These are phyloP conservation scores for Triplophysa tibetana DNA, from an alignment of 2,113 vertebrate genomes.

Conservation along the genomic window DNA sequence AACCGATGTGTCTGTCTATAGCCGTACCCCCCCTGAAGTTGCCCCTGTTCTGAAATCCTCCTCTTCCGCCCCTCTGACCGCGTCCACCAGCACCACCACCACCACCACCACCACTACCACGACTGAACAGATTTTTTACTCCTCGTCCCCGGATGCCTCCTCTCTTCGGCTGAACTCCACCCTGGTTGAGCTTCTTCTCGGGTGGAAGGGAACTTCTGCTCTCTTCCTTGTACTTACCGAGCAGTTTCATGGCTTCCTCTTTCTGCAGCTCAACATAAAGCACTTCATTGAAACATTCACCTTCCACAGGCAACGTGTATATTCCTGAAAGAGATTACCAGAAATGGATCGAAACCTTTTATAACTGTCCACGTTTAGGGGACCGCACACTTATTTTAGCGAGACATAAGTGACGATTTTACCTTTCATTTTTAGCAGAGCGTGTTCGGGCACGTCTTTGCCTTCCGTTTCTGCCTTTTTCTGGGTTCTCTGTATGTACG, in stretches of 20 bases:
- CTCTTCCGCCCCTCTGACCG: constrained; percentile 81
- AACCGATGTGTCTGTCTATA: no score
- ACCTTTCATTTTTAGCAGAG: constrained; percentile 98
- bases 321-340: constrained; percentile 77
- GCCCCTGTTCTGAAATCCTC: constrained; percentile 90
- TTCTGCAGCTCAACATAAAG: constrained; percentile 91
- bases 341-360: not conserved
- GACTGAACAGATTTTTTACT: constrained; percentile 91
- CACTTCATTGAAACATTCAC: constrained; percentile 92
- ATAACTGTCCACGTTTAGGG: no score
- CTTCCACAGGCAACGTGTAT: constrained; percentile 89
- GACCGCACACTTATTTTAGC: no score
- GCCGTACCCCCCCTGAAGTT: constrained; percentile 89
- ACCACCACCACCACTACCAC: constrained; percentile 74
- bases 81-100: constrained; percentile 68
- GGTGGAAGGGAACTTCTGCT: constrained; percentile 92
- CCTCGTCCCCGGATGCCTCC: constrained; percentile 80
- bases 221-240: constrained; percentile 98
- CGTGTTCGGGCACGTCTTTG: constrained; percentile 97
- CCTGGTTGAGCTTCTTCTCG: constrained; percentile 95
- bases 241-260: constrained; percentile 88
- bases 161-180: constrained; percentile 80
- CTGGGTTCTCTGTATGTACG: constrained; percentile 92
- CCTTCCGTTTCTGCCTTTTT: constrained; percentile 97
- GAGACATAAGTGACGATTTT: constrained; percentile 1